These are phyloP conservation scores for Triops cancriformis DNA, from an alignment of 1,140 invertebrate genomes.

Conservation along the genomic window DNA sequence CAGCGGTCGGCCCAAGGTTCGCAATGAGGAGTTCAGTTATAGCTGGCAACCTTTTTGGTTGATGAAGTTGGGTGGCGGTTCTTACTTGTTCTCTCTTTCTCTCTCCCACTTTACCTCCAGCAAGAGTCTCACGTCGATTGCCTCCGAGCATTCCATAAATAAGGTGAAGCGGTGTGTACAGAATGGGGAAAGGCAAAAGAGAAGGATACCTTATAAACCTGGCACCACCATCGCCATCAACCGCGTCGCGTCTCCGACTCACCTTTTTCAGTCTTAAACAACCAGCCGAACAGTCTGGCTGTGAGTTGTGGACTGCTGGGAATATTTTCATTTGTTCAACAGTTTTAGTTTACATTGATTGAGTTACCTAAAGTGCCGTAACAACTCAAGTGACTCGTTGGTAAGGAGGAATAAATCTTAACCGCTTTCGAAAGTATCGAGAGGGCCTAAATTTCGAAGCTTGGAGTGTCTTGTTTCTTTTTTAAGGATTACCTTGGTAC, in stretches of 20 bases:
- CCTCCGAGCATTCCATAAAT: slow-evolving; percentile 2
- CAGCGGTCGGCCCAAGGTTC: not conserved
- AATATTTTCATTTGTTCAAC: not conserved
- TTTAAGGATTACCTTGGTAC: not conserved
- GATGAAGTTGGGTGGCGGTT: not conserved
- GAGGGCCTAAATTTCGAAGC: not conserved
- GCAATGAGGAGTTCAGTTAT: not conserved
- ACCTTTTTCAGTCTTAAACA: slow-evolving; percentile 1
- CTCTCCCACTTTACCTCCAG: not conserved
- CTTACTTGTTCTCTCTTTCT: not conserved
- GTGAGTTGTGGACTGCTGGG: not conserved
- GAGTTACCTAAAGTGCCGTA: not conserved
- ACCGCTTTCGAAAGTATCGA: not conserved
- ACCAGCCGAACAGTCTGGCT: slow-evolving; percentile 3
- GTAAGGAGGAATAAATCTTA: not conserved
- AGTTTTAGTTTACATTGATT: not conserved
- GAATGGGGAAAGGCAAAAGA: not conserved
- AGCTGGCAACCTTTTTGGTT: not conserved
- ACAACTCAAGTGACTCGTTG: not conserved
- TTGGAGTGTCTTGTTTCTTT: not conserved
- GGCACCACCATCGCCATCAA: slow-evolving; percentile 3
- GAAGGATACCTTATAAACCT: slow-evolving; percentile 6
- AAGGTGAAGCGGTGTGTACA: not conserved
- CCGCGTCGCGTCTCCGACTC: slow-evolving; percentile 2
- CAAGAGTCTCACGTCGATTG: not conserved